A percentile compares a stretch with the other conserved stretches of the same genome.
Evolutionary conservation across 2,113 vertebrate species (phyloP).

Genomic region (Thamnaconus septentrionalis): DNA sequence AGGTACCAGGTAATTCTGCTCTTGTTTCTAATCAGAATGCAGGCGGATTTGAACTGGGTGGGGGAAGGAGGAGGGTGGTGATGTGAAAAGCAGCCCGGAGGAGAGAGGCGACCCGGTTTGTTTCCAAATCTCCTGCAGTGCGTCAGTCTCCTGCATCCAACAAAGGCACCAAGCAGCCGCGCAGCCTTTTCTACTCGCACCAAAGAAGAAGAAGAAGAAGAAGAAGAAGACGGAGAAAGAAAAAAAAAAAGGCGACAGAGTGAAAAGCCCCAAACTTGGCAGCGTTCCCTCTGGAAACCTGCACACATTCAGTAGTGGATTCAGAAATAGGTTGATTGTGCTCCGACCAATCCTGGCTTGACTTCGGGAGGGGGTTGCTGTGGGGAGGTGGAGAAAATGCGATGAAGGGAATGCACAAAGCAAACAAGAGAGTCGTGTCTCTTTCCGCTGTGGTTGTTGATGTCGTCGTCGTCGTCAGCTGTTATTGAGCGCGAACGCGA

Average conservation of each 20-base stretch:
- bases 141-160: constrained; percentile 59
- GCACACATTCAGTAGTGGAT: constrained; percentile 45
- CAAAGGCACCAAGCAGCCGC: constrained; percentile 52
- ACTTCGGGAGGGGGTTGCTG: constrained; percentile 27
- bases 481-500: constrained; percentile 41
- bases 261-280: constrained; percentile 60
- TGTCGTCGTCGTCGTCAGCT: constrained; percentile 25
- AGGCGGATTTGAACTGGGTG: constrained; percentile 48
- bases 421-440: constrained; percentile 65
- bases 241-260: no score
- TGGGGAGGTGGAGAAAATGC: constrained; percentile 2
- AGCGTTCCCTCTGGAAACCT: constrained; percentile 48
- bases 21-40: constrained; percentile 61
- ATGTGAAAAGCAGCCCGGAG: constrained; percentile 18
- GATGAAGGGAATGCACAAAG: constrained; percentile 48
- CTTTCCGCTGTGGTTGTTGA: constrained; percentile 23
- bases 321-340: constrained; percentile 64
- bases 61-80: constrained; percentile 35
- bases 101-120: constrained; percentile 56
- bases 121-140: constrained; percentile 67
- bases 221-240: constrained; percentile 10
- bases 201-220: constrained; percentile 16
- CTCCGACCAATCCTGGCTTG: constrained; percentile 54
- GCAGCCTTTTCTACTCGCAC: constrained; percentile 47
- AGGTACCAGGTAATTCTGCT: constrained; percentile 53